Percentiles rank a stretch among this genome's conserved stretches.
phyloP scores from a whole-genome alignment of 2,797 vertebrate species.

The Lerista edwardsae region DNA sequence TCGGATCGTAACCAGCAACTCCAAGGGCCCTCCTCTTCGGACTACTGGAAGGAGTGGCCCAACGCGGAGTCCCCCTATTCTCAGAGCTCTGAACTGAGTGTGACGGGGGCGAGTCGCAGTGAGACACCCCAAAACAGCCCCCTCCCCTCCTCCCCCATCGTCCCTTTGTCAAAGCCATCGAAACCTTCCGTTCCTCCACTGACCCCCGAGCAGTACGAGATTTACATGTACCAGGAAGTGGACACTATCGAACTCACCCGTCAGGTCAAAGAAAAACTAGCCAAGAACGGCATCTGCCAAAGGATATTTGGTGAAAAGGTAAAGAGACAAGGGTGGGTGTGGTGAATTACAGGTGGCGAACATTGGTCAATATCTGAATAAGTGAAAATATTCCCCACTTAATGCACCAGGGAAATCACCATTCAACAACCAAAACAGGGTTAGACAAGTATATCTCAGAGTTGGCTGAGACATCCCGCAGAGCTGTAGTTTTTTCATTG shows the following conservation, averaged over 20 bases:
- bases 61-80: constrained; percentile 87
- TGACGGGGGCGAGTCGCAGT: constrained; percentile 83
- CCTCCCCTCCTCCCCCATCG: constrained; percentile 84
- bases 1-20: constrained; percentile 79
- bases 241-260: constrained; percentile 90
- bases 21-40: constrained; percentile 82
- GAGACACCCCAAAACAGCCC: constrained; percentile 89
- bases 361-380: too few relatives aligned
- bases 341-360: too few relatives aligned
- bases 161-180: constrained; percentile 83
- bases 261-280: constrained; percentile 92
- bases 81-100: constrained; percentile 85
- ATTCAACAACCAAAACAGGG: not conserved
- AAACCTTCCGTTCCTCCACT: constrained; percentile 86
- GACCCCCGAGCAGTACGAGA: constrained; percentile 91
- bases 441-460: not conserved
- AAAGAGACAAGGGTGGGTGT: constrained; percentile 40
- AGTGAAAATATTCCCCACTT: not conserved
- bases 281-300: constrained; percentile 93
- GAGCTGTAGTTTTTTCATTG: too few relatives aligned
- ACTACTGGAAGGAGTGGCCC: constrained; percentile 92
- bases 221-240: constrained; percentile 94
- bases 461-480: too few relatives aligned
- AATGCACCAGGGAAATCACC: not conserved
- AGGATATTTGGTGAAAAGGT: constrained; percentile 94